Base-by-base conservation (phyloP, 2,888 invertebrate genomes). In the Stenchaetothrips biformis region DNA sequence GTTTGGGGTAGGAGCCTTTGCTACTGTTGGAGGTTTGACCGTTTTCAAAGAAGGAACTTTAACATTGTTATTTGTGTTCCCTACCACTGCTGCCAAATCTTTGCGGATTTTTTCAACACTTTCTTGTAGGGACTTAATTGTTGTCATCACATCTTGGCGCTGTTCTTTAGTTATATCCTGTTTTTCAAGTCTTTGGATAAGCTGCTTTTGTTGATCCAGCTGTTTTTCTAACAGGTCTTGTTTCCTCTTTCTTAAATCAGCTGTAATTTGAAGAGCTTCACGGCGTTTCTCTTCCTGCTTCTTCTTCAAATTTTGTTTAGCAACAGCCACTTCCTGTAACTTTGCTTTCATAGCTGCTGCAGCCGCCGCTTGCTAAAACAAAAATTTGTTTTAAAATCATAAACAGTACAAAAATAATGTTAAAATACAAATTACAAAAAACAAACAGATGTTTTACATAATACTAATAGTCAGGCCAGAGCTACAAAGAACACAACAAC, bases 141-240 rank as follows among this genome's bases (percentile, higher is more conserved):
- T 94, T 81, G 91, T 91, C 87, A 95, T 89, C 2, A 97, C 88
- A 0, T 91, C 89, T 0, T 92, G 91, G 79, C 93, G 92, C 84
- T 96, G 95, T 8, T 93, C 90, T n/a, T 92, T 92, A 11, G 90
- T 88, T 0, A 91, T 89, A 82, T 89, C 90, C 89, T 92, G 92
- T 80, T 92, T 92, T 85, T 97, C 96, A 48, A 96, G 89, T 82
- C 93, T 91, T 83, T 94, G 92, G 81, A 98, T 92, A 47, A 97
- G 89, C 80, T 93, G 88, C 85, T 94, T 93, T 88, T 97, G 95
- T 84, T 97, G 95, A 53, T 93, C 92, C n/a, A 98, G 88, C 86
- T 97, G 95, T 82, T 94, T 95, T 83, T 95, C 92, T n/a, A 98
- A 87, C 81, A 98, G 86, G 83, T 94, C 94, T 84, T 95, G 95